Evolutionary conservation across 2,888 invertebrate genomes (phyloP).

Genomic region (Corbicula japonica): DNA sequence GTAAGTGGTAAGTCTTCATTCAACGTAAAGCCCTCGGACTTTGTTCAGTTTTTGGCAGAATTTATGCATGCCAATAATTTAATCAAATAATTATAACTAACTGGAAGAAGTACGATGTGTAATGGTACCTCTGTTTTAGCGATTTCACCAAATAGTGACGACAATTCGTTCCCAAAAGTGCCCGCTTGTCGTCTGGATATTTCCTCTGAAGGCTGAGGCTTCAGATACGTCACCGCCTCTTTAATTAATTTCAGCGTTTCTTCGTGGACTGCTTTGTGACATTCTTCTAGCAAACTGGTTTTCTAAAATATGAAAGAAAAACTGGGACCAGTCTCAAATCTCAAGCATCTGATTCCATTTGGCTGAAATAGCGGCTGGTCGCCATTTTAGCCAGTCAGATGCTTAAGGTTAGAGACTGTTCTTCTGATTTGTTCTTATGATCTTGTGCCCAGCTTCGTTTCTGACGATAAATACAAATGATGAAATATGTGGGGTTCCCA

Average conservation of each 20-base stretch:
- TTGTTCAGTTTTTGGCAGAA: too few species aligned
- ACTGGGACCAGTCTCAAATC: background rate
- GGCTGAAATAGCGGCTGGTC: background rate
- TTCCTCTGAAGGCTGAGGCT: background rate
- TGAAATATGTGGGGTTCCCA: too few species aligned
- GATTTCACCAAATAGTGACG: slow-evolving; percentile 56
- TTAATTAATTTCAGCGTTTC: slow-evolving; percentile 27
- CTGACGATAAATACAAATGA: too few species aligned
- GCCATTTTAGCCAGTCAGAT: background rate
- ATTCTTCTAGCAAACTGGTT: slow-evolving; percentile 17
- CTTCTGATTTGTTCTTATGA: background rate
- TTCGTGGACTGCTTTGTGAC: background rate
- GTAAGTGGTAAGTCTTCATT: too few species aligned
- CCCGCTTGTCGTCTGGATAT: slow-evolving; percentile 34
- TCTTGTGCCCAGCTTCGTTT: background rate
- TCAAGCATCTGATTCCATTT: background rate
- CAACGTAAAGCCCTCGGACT: too few species aligned
- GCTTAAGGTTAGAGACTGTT: background rate
- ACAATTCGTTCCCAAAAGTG: slow-evolving; percentile 48
- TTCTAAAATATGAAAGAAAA: background rate
- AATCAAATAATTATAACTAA: too few species aligned
- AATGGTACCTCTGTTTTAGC: slow-evolving; percentile 60
- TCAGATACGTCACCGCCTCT: slow-evolving; percentile 32
- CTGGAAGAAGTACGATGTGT: too few species aligned
- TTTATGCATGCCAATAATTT: too few species aligned